Evolutionary conservation across 2,888 invertebrate genomes (phyloP).

Genomic region (Antitype chi): DNA sequence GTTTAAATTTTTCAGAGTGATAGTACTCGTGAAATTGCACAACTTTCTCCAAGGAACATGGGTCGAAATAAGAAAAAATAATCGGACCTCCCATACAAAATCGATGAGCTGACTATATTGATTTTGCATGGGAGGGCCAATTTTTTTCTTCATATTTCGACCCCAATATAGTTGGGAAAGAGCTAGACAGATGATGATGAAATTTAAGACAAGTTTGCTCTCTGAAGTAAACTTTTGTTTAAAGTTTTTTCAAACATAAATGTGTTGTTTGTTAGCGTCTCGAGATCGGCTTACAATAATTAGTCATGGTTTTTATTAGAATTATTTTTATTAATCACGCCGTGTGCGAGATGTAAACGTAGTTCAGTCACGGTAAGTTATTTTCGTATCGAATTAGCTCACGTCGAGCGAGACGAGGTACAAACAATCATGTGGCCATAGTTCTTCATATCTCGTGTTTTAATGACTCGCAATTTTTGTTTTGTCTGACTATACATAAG

Average conservation of each 20-base stretch:
- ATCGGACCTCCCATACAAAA: too few species aligned
- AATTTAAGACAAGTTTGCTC: not conserved
- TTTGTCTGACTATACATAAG: too few species aligned
- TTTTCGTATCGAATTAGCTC: conserved; percentile 16
- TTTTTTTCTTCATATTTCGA: too few species aligned
- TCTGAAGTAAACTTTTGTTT: not conserved
- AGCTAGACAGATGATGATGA: too few species aligned
- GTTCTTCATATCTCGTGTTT: not conserved
- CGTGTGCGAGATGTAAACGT: not conserved
- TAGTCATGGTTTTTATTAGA: conserved; percentile 6
- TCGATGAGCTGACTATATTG: too few species aligned
- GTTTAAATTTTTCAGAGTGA: too few species aligned
- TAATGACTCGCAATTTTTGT: not conserved
- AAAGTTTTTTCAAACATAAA: not conserved
- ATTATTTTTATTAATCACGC: conserved; percentile 5
- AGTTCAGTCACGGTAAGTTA: conserved; percentile 1
- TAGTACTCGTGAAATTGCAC: too few species aligned
- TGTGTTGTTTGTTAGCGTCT: not conserved
- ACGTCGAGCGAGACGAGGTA: not conserved
- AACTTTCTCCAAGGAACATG: too few species aligned
- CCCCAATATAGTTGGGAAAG: too few species aligned
- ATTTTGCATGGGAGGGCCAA: too few species aligned
- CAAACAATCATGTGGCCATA: not conserved
- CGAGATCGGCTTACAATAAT: conserved; percentile 2
- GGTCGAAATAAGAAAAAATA: too few species aligned